Base-by-base conservation (phyloP, 2,888 invertebrate genomes). In the Nudaria mundana region DNA sequence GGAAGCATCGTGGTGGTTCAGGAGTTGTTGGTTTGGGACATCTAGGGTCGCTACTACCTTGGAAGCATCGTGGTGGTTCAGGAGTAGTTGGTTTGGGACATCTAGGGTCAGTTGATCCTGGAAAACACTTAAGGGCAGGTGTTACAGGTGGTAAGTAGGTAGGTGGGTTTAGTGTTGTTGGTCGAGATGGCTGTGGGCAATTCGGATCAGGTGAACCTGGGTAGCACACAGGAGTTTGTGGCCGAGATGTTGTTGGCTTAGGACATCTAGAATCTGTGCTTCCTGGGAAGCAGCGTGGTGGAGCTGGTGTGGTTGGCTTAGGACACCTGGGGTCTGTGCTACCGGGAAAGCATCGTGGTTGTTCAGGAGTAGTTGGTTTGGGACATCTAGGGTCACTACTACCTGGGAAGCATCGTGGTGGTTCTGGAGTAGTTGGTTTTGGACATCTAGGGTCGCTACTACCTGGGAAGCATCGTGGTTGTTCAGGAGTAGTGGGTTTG, bases 181-280 rank as follows among this genome's bases (percentile, higher is more conserved):
- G 68, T 12, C 53, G 53, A 0, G 75, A 39, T 28, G 68, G 66
- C 56, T 69, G 68, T 4, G 77, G 80, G 32, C 83, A 82, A 1
- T 64, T 57, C 0, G 77, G 77, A 61, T 85, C 66, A 1, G 66
- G 58, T 1, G 76, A 72, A 1, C 81, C 81, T 1, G 77, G 70
- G 39, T 54, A 71, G 14, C 63, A 67, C 11, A 39, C 29, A 31
- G 47, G 28, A 8, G 34, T 41, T 0, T 51, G 54, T 6, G 52
- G 36, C 29, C 50, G 31, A 39, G 61, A 51, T 0, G 64, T 58
- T 2, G 70, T 66, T 10, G 69, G 63, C 39, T 44, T 43, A 0
- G 66, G 68, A 24, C 71, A 73, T n/a, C 71, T 42, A 5, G 71
- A 66, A 25, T 77, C 75, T 0, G 44, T 59, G 3, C 71, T 71